These are phyloP conservation scores for Mastacembelus armatus DNA, from an alignment of 2,797 vertebrate genomes.

Conservation along the genomic window DNA sequence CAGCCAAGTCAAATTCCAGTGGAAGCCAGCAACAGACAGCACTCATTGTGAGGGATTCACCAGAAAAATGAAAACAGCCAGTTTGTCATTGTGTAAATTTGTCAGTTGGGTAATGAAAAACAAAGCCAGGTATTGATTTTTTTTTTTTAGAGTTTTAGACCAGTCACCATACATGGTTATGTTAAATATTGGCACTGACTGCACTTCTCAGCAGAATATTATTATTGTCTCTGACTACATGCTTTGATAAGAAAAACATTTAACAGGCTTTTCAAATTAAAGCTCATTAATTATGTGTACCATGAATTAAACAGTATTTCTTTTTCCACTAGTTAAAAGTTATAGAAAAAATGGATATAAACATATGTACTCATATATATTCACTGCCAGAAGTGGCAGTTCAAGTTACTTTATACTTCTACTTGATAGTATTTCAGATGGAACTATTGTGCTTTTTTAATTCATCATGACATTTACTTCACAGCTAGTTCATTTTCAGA, in stretches of 20 bases:
- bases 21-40: conserved; percentile 8
- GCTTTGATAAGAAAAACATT: conserved; percentile 20
- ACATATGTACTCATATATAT: too few relatives aligned
- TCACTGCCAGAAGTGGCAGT: too few relatives aligned
- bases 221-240: conserved; percentile 29
- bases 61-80: conserved; percentile 21
- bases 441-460: too few relatives aligned
- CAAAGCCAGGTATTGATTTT: background rate
- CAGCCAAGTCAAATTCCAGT: conserved; percentile 37
- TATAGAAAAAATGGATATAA: too few relatives aligned
- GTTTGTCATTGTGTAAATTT: conserved; percentile 24
- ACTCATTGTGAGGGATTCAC: conserved; percentile 21
- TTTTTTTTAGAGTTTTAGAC: background rate
- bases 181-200: conserved; percentile 13
- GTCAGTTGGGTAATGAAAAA: background rate
- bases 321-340: too few relatives aligned
- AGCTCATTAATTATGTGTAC: conserved; percentile 35
- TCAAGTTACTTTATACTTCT: too few relatives aligned
- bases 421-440: too few relatives aligned
- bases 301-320: background rate
- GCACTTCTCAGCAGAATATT: conserved; percentile 16
- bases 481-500: too few relatives aligned
- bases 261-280: conserved; percentile 32
- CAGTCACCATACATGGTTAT: background rate
- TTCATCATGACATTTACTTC: too few relatives aligned